Percentiles rank a stretch among this genome's conserved stretches.
Evolutionary conservation across 2,888 invertebrate genomes (phyloP).

Genomic region (Cistogaster globosa): DNA sequence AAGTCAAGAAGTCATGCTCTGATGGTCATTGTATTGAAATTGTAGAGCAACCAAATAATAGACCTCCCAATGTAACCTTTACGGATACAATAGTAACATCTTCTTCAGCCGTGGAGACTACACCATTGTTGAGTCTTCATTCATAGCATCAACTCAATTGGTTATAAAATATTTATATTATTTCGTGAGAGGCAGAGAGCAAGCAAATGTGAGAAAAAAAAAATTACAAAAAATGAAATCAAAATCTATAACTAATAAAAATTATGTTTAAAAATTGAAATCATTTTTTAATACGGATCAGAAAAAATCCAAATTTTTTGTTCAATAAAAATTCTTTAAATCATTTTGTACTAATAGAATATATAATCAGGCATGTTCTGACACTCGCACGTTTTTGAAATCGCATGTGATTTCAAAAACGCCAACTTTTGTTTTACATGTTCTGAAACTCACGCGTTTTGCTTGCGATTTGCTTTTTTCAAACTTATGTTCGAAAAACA

Average conservation of each 20-base stretch:
- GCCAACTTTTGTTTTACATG: no score
- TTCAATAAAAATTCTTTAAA: background rate
- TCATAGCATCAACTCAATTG: constrained; percentile 83
- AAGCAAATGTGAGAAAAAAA: background rate
- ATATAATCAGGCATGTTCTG: no score
- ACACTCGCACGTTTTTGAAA: no score
- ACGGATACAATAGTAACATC: constrained; percentile 78
- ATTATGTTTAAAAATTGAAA: constrained; percentile 34
- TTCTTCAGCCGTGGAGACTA: constrained; percentile 81
- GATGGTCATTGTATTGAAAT: constrained; percentile 60
- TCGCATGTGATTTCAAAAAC: no score
- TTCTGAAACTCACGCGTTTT: no score
- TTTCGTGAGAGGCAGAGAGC: background rate
- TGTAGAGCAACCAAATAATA: constrained; percentile 72
- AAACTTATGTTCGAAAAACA: no score
- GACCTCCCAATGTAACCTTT: constrained; percentile 65
- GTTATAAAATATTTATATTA: constrained; percentile 77
- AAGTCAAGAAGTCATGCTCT: constrained; percentile 75
- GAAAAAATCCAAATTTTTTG: background rate
- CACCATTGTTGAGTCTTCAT: constrained; percentile 81
- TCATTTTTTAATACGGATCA: background rate
- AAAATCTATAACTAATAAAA: constrained; percentile 48
- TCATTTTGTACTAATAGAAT: background rate
- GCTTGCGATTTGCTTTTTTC: no score
- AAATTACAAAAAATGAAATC: constrained; percentile 50